Evolutionary conservation across 1,140 invertebrate species (phyloP), one percentile per base, ranked within the genome.

Genomic region (Drosophila repleta): DNA sequence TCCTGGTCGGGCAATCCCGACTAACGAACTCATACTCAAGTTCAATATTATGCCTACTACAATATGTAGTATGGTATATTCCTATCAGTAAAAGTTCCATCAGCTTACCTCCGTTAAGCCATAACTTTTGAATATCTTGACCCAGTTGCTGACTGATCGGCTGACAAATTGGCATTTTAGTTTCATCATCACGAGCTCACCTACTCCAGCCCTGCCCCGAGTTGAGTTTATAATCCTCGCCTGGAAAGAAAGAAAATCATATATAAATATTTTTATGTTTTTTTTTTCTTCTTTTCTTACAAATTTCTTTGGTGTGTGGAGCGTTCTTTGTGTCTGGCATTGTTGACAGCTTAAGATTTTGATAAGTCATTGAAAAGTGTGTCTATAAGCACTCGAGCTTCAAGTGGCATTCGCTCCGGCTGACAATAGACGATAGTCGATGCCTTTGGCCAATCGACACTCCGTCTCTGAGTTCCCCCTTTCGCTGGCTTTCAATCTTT

Each of bases 301-400:
- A 35, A 35, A 35, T 35, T 35, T 11, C 32, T 13, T 6, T 3
- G 32, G 2, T 11, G 32, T 13, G 2, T 35, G 1, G 10, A 1
- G 32, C 10, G 11, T 13, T 6, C 32, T 35, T 17, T 53, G 15
- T 8, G 51, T 24, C 53, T 49, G 64, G 58, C 70, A 69, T 85
- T 85, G 78, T 85, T 71, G 67, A 21, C 82, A 78, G 82, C 82
- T 85, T 87, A 81, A 87, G 82, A 87, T 87, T 87, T 78, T 78
- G 74, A 87, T 87, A 85, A 87, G 74, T 82, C 74, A 82, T 87
- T 87, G 74, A 82, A 87, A 78, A 75, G 82, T 87, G 78, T 85
- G 81, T 87, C 81, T 85, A 75, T 78, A 87, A 82, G 70, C 82
- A 81, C 81, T 85, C 58, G 45, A 74, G 68, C 65, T 83, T 73